Evolutionary conservation across 2,797 vertebrate genomes (phyloP).

Genomic region (Agapornis canus): DNA sequence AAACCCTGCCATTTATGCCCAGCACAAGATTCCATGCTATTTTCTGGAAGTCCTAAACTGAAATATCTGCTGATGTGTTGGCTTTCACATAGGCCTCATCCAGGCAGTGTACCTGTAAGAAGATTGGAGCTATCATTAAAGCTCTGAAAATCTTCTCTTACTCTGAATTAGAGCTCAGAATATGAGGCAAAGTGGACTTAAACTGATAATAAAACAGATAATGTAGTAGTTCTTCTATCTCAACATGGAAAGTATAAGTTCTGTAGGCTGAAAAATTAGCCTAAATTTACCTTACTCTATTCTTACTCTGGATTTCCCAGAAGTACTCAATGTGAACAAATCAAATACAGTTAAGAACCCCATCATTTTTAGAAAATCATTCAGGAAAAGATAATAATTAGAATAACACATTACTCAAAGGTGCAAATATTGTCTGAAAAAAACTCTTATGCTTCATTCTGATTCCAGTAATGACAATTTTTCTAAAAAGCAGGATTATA

Average conservation of each 20-base stretch:
- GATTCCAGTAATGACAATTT: not conserved
- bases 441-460: not conserved
- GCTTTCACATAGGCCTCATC: not conserved
- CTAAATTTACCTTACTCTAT: not conserved
- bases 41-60: not conserved
- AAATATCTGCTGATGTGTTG: not conserved
- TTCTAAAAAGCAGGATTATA: not conserved
- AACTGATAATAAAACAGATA: not conserved
- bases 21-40: not conserved
- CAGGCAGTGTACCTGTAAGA: not conserved
- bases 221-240: not conserved
- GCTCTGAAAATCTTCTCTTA: not conserved
- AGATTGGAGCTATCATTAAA: not conserved
- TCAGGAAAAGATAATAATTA: not conserved
- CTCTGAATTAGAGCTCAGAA: not conserved
- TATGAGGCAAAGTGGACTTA: not conserved
- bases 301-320: not conserved
- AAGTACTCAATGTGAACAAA: not conserved
- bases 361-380: not conserved
- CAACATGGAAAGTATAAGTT: not conserved
- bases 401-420: not conserved
- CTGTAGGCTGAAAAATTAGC: not conserved
- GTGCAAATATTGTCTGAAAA: not conserved
- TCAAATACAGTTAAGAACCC: rapidly evolving
- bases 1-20: not conserved